Evolutionary conservation across 1,140 invertebrate species (phyloP), one percentile per base, ranked within the genome.

Genomic region (Gryllus bimaculatus): DNA sequence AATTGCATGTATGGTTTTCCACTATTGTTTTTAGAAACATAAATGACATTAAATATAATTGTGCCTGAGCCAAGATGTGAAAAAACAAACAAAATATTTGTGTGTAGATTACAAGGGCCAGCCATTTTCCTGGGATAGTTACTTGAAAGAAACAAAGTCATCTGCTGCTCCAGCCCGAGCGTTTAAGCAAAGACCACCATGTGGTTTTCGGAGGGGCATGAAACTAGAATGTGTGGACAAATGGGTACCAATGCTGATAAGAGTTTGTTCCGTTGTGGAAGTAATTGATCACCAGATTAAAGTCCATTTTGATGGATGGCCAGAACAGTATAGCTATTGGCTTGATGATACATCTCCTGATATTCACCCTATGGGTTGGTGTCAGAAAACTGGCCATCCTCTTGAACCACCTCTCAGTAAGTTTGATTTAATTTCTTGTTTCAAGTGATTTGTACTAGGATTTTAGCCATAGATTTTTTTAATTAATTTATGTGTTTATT

Each of bases 241-340:
- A 82, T 89, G 95, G 82, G 93, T 95, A 73, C 92, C 93, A 47
- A 87, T 90, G 81, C 85, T 98, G 7, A 93, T 98, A 76, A 89
- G 96, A 47, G 96, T 96, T 8, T 95, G 95, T 1, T 94, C 93
- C 0, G 90, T 98, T 7, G 90, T 89, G 79, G 93, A 93, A 76
- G 91, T 95, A 18, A 90, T 90, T 83, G 91, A 91, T 7, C 91
- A 94, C 85, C 90, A 92, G 84, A 88, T 98, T 21, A 91, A 93
- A 83, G 91, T 98, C 78, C 91, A 94, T 83, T 96, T 97, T 86
- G 96, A 98, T 86, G 96, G 96, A 12, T 98, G 96, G 95, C 91
- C 92, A 3, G 90, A 92, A 81, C 90, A 91, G 80, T 95, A 96
- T 85, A 92, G 94, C 80, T 96, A 93, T 85, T 97, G 95, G 95